Percentiles rank a stretch among this genome's conserved stretches.
phyloP scores from a whole-genome alignment of 2,113 vertebrate genomes.

The Neogobius melanostomus region DNA sequence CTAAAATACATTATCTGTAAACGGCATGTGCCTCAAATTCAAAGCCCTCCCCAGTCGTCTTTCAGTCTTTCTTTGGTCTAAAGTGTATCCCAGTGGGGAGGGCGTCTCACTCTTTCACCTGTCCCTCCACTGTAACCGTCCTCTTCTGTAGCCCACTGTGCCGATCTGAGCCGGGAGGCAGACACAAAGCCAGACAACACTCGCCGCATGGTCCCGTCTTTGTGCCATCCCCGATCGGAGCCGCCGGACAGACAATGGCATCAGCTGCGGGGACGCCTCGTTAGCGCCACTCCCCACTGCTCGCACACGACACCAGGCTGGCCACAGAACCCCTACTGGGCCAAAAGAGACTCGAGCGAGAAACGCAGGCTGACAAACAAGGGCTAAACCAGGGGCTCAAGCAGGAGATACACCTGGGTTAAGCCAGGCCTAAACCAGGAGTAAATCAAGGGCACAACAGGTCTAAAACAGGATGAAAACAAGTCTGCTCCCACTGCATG shows the following conservation, averaged over 20 bases:
- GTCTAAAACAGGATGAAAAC: neutral
- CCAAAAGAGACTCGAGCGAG: conserved; percentile 31
- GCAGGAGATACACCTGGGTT: neutral
- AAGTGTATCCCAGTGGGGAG: conserved; percentile 7
- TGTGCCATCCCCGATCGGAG: conserved; percentile 56
- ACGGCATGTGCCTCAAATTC: neutral
- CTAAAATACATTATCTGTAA: neutral
- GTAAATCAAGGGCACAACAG: neutral
- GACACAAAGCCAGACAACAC: conserved; percentile 73
- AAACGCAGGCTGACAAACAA: neutral
- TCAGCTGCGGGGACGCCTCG: conserved; percentile 75
- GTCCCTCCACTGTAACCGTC: conserved; percentile 49
- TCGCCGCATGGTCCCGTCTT: conserved; percentile 65
- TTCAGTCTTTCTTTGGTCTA: conserved; percentile 13
- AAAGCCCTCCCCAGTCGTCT: neutral
- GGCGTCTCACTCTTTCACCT: conserved; percentile 57
- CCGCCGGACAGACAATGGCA: conserved; percentile 65
- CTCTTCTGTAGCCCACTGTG: conserved; percentile 61
- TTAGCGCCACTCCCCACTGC: conserved; percentile 68
- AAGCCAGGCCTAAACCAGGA: neutral
- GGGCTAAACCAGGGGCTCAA: neutral
- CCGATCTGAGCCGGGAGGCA: conserved; percentile 46
- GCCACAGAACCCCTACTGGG: conserved; percentile 48
- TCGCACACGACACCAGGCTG: conserved; percentile 61
- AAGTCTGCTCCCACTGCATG: no score